Base-by-base conservation (phyloP, 2,888 invertebrate species). In the Leptinotarsa haldemani region DNA sequence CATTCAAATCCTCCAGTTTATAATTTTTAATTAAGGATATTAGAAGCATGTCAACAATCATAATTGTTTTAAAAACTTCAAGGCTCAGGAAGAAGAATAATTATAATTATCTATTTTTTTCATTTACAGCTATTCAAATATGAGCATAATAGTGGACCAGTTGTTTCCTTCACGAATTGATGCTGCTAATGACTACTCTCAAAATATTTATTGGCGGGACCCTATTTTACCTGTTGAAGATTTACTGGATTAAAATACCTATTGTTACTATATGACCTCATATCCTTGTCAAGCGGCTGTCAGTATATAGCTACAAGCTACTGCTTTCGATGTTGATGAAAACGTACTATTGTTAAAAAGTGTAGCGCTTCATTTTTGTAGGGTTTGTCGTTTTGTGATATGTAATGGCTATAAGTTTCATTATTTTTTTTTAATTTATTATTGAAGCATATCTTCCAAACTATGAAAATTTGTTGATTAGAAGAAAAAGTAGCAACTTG, bases 81-180 rank as follows among this genome's bases (percentile, higher is more conserved):
- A 40, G 40, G 40, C 40, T 12, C 40, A 40, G 9, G 40, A 9
- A 9, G 3, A 40, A 40, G 3, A 40, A 40, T 40, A 40, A 40
- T 40, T 30, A 30, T 30, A 7, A 30, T 30, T 7, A 30, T 40
- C 9, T 4, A 13, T 1, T 50, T 16, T 4, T 18, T 68, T 71
- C 74, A 79, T 79, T 84, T 83, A 81, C 92, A 98, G 98, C 86
- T 99, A 99, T 89, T 94, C 95, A 75, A 95, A 95, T 88, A 95
- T 98, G 94, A 94, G 95, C 78, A 95, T 94, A 88, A 93, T 98
- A 80, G 98, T 96, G 79, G 98, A 99, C 90, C 97, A 97, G 88
- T 92, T 99, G 87, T 99, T 98, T 89, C 99, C 98, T 81, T 94
- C 95, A 65, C 90, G 94, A 82, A 89, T 91, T 78, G 92, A 92